Evolutionary conservation across 2,113 vertebrate genomes (phyloP), one percentile per base, ranked within the genome.

Genomic region (Aptenodytes forsteri): DNA sequence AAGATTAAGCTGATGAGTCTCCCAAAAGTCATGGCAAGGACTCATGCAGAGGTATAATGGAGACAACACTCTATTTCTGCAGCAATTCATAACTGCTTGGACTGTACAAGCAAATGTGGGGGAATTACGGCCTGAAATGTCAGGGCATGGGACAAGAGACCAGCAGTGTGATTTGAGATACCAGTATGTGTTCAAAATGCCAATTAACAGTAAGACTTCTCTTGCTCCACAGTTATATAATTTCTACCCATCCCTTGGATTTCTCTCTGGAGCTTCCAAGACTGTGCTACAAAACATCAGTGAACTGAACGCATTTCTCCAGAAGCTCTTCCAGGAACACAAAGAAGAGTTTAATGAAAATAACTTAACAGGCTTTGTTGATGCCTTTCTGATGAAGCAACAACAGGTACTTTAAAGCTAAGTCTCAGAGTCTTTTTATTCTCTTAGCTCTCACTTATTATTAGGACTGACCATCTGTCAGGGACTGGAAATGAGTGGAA

Each of bases 351-450:
- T 98, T 32, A 87, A 97, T 79, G 94, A 89, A 78, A 98, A 97
- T 46, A 79, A 98, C 50, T 78, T 98, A 87, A 97, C 97, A 21
- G 97, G 98, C 73, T 98, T 98, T 72, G 96, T 98, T 15, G 98
- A 98, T 64, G 95, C 97, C 34, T 98, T 97, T 87, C 83, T 98
- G 67, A 70, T 97, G 92, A 98, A 97, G 62, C 98, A 98, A 75
- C 76, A 97, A 0, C 95, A 98, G 97, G 98, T 98, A 96, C 56
- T 55, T 83, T 67, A 80, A 87, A 94, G 65, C 61, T 89, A 64
- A 71, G 5, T 54, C 42, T 78, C 32, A 26, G 22, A 22, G 30
- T 26, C 50, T 59, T 73, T 90, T 67, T 86, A 1, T 70, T 94
- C 75, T 55, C 70, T 79, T 54, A 80, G 73, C 66, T 93, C 46